Evolutionary conservation across 2,888 invertebrate species (phyloP).

Genomic region (Acanthopleura granulata): DNA sequence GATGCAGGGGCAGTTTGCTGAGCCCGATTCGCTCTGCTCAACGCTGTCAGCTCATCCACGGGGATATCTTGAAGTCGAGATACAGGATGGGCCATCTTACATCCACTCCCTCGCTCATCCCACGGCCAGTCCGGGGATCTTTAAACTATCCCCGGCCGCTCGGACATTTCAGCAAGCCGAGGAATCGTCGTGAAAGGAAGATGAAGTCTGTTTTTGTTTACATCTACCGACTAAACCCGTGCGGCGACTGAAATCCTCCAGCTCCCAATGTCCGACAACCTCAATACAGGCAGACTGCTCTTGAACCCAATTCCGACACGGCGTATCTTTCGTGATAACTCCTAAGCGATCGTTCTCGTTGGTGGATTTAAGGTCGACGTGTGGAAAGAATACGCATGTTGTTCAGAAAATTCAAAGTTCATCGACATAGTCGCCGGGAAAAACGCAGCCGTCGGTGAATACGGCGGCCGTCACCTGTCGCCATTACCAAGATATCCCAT

Average conservation of each 20-base stretch:
- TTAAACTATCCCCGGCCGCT: not conserved
- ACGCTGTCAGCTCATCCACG: not conserved
- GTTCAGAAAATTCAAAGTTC: too few species aligned
- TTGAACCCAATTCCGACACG: not conserved
- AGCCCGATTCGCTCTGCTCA: not conserved
- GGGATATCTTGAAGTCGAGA: not conserved
- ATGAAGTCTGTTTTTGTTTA: not conserved
- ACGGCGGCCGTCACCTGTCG: not conserved
- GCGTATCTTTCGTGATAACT: not conserved
- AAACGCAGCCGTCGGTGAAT: too few species aligned
- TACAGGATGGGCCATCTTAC: not conserved
- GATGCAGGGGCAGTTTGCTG: not conserved
- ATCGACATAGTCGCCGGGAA: too few species aligned
- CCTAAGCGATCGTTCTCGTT: not conserved
- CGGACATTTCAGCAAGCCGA: not conserved
- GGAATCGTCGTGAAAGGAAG: not conserved
- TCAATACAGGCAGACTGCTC: not conserved
- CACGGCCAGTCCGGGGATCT: not conserved
- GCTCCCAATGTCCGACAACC: slow-evolving; percentile 2
- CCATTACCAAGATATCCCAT: not conserved
- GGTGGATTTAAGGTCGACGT: too few species aligned
- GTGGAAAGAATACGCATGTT: too few species aligned
- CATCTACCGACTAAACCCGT: not conserved
- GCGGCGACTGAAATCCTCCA: not conserved
- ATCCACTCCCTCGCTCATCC: not conserved